Conservation (phyloP, 2,797 vertebrate genomes). For the Nyctalus aviator region DNA sequence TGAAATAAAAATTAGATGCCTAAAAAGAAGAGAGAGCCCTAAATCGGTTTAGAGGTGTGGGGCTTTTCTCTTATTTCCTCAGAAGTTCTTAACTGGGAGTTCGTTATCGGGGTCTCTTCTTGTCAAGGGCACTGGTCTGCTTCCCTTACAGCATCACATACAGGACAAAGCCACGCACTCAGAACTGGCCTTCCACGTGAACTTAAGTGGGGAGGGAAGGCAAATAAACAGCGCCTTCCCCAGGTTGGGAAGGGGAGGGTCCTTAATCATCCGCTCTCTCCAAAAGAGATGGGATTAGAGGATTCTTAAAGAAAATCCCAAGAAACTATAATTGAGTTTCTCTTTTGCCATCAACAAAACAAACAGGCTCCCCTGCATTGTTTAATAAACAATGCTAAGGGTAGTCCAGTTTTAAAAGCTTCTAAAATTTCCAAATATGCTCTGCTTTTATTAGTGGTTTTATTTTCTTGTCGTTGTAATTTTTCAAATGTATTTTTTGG, state of each 20-base stretch:
- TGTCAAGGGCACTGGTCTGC: background rate
- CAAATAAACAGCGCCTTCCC: slow-evolving; percentile 38
- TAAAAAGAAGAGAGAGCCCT: slow-evolving; percentile 68
- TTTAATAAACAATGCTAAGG: slow-evolving; percentile 36
- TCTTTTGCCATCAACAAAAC: slow-evolving; percentile 58
- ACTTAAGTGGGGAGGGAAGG: background rate
- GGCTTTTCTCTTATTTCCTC: slow-evolving; percentile 72
- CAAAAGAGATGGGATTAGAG: background rate
- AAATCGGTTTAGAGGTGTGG: slow-evolving; percentile 28
- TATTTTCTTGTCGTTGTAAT: background rate
- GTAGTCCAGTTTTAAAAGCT: background rate
- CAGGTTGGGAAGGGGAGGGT: background rate
- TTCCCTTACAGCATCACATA: background rate
- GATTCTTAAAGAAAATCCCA: slow-evolving; percentile 54
- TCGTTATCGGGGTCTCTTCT: background rate
- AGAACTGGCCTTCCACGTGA: background rate
- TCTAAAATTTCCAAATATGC: background rate
- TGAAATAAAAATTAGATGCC: slow-evolving; percentile 81
- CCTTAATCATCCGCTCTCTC: slow-evolving; percentile 9
- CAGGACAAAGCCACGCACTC: slow-evolving; percentile 38
- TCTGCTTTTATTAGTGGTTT: background rate
- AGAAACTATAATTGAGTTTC: slow-evolving; percentile 30
- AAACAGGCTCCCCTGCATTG: background rate
- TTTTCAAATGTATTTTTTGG: background rate
- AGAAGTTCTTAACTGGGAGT: background rate